Base-by-base conservation (phyloP, 2,888 invertebrate species). In the Drosophila affinis region DNA sequence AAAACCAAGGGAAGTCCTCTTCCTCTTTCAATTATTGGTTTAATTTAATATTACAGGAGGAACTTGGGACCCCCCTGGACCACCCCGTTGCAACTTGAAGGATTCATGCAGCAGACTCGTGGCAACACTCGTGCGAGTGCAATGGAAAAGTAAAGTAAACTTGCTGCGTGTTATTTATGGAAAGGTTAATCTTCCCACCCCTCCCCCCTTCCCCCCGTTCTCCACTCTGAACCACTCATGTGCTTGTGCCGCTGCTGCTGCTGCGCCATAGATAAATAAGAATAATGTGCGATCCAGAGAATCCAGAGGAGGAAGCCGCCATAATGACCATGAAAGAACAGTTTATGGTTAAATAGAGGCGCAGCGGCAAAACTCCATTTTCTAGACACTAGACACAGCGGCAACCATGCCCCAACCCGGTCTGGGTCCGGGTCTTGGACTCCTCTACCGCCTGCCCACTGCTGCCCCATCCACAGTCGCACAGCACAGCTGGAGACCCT, bases 271-370 rank as follows among this genome's bases (percentile, higher is more conserved):
- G 86, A 81, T 86, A 81, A 83, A 81, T 86, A 80, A 80, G 70
- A 81, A 83, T 81, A 80, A 81, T 83, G 84, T 81, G 73, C 73
- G 78, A 61, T 57, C 68, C 53, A 21, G 21, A 61, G 27, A 2
- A 9, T 29, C 9, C 64, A 46, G 54, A 9, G 51, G 48, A 44
- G 56, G 62, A 51, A 63, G 71, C 65, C 69, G 54, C 51, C 59
- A 68, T 87, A 83, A 83, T 83, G 88, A 82, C 76, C 86, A 81
- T 76, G 81, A 85, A 70, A 72, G 85, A 74, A 76, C 87, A 76
- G 81, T 86, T 81, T 81, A 81, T 87, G 87, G 79, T 81, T 81
- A 81, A 81, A 74, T 72, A 72, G 65, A 73, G 72, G 72, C 64
- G 54, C 59, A 68, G 69, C 71, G 75, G 80, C 70, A 75, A 77